Percentiles rank a stretch among this genome's conserved stretches.
These are phyloP conservation scores for Monopterus albus DNA, from an alignment of 2,113 vertebrate species.

Conservation along the genomic window DNA sequence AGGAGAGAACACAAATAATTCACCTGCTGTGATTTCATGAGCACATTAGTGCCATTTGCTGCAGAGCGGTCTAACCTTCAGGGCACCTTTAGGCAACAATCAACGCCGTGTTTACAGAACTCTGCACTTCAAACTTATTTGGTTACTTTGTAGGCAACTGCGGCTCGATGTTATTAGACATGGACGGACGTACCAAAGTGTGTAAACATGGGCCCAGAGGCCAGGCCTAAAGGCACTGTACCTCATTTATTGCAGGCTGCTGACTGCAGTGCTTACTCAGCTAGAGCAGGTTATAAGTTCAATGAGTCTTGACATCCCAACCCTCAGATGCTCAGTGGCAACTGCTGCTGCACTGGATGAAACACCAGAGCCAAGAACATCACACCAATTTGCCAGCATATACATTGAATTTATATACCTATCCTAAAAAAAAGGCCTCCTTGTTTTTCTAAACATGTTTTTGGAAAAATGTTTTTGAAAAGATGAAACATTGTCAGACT, in stretches of 20 bases:
- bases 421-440: neutral
- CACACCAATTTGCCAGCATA: neutral
- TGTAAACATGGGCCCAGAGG: constrained; percentile 25
- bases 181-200: neutral
- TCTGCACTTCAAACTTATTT: constrained; percentile 6
- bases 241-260: constrained; percentile 5
- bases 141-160: neutral
- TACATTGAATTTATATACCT: neutral
- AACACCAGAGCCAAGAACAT: neutral
- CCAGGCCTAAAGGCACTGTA: constrained; percentile 17
- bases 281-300: neutral
- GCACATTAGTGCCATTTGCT: neutral
- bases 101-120: constrained; percentile 5
- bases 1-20: constrained; percentile 1
- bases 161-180: constrained; percentile 1
- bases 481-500: neutral
- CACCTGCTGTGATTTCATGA: constrained; percentile 9
- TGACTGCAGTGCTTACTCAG: neutral
- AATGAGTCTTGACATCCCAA: too few relatives aligned
- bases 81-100: constrained; percentile 31
- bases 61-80: neutral
- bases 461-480: too few relatives aligned
- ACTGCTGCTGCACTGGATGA: neutral
- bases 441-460: too few relatives aligned
- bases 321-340: too few relatives aligned